Evolutionary conservation across 2,797 vertebrate species (phyloP), one percentile per base, ranked within the genome.

Genomic region (Macrochelys suwanniensis): DNA sequence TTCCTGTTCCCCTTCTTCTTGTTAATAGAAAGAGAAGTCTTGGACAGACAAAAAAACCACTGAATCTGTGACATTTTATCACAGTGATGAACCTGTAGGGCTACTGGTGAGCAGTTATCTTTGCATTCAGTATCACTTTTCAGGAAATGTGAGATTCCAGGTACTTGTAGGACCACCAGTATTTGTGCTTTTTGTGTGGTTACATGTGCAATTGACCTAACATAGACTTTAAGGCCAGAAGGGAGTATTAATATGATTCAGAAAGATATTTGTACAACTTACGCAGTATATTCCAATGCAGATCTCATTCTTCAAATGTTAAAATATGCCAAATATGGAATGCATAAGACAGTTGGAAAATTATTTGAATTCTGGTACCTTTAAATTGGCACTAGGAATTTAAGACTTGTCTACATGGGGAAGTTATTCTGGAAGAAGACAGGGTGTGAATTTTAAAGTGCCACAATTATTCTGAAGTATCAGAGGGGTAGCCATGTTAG

Each of bases 1-100:
- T 94, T 93, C 84, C 19, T 33, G 71, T 90, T 95, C 77, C 51
- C 76, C 84, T 74, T 59, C 17, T 88, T 90, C 21, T 42, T 71
- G 19, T 42, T 42, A 37, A 68, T 68, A 37, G 4, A 68, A 42
- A 71, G 68, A 42, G 37, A 37, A 71, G 21, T 42, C 68, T 42
- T 71, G 68, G n/a, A 37, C 65, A 37, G 17, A 11, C 11, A 23
- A 11, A 42, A 59, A 26, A 37, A 37, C 65, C 65, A 68, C 33
- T 23, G 17, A 21, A 37, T 71, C 9, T 37, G 17, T 42, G 10
- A 61, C n/a, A 11, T 71, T n/a, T 65, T 65, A 42, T 25, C 68
- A 71, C n/a, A 11, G 19, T 71, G n/a, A 71, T 42, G 37, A 42
- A 71, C 17, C 19, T 21, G 37, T 19, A 42, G 21, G 68, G 21